Conservation (phyloP, 2,888 invertebrate species). For the Conops quadrifasciatus region DNA sequence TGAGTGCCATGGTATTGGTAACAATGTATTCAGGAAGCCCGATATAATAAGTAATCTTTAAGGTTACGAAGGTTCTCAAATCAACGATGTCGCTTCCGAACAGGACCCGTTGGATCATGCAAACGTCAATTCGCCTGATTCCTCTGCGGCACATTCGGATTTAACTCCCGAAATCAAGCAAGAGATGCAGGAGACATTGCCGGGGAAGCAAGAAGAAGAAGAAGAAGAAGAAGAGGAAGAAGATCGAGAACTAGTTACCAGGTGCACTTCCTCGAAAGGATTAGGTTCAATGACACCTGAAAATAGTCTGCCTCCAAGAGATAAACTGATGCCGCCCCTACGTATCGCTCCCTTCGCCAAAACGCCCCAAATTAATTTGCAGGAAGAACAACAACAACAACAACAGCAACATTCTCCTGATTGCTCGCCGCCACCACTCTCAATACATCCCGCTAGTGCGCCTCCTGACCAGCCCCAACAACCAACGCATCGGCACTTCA, state of each 20-base stretch:
- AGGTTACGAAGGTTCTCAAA: constrained; percentile 54
- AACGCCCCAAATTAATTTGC: constrained; percentile 36
- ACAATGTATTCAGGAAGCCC: not conserved
- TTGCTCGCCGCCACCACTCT: constrained; percentile 46
- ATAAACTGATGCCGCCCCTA: constrained; percentile 47
- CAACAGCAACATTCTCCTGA: constrained; percentile 44
- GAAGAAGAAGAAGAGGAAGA: not conserved
- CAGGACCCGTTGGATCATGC: constrained; percentile 45
- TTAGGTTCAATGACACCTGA: not conserved
- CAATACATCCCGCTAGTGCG: constrained; percentile 40
- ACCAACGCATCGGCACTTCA: constrained; percentile 14
- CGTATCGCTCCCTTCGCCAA: constrained; percentile 59
- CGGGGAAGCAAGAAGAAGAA: not conserved
- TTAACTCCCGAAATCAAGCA: constrained; percentile 39
- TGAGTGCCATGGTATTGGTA: constrained; percentile 39
- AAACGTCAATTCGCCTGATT: constrained; percentile 12
- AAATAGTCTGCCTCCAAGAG: constrained; percentile 42
- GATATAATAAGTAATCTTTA: constrained; percentile 5
- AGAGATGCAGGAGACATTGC: constrained; percentile 31
- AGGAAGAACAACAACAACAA: constrained; percentile 32
- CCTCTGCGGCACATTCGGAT: constrained; percentile 22
- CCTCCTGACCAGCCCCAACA: constrained; percentile 46
- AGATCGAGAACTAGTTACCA: not conserved
- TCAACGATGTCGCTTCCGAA: constrained; percentile 41
- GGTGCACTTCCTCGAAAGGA: constrained; percentile 7